Evolutionary conservation across 2,113 vertebrate genomes (phyloP).

Genomic region (Euleptes europaea): DNA sequence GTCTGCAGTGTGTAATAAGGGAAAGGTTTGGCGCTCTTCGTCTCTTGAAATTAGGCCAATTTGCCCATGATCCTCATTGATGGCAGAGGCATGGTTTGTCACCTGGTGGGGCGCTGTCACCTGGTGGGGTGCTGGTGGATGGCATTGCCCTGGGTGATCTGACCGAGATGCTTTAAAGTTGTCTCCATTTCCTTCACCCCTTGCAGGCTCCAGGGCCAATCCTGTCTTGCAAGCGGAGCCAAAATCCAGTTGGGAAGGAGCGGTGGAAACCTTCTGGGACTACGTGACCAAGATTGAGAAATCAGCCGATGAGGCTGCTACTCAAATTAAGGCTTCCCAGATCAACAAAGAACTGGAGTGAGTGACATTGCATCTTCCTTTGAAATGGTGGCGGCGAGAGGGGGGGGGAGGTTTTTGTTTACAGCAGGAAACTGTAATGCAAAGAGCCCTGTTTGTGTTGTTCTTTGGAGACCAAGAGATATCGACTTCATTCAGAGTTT

Average conservation of each 20-base stretch:
- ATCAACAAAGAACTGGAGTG: conserved; percentile 80
- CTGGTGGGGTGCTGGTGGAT: too few relatives aligned
- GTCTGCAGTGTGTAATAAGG: background rate
- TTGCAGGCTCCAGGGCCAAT: conserved; percentile 77
- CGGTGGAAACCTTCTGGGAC: conserved; percentile 75
- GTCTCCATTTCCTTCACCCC: too few relatives aligned
- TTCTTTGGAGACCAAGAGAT: background rate
- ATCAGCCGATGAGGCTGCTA: conserved; percentile 64
- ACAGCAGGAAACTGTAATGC: background rate
- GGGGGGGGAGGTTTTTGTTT: background rate
- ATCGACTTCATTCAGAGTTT: background rate
- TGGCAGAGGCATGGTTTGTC: background rate
- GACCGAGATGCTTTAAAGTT: background rate
- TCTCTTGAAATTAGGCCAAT: too few relatives aligned
- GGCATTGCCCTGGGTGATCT: rapidly evolving
- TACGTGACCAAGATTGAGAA: conserved; percentile 66
- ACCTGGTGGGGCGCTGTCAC: background rate
- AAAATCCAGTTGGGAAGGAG: conserved; percentile 70
- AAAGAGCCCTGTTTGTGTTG: background rate
- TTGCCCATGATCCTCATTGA: background rate
- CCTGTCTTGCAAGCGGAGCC: conserved; percentile 55
- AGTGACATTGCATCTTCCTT: conserved; percentile 42
- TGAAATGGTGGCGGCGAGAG: too few relatives aligned
- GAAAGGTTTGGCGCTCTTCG: too few relatives aligned
- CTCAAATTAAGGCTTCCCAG: conserved; percentile 72